Conservation (phyloP, 2,888 invertebrate genomes). For the Pterostichus madidus region DNA sequence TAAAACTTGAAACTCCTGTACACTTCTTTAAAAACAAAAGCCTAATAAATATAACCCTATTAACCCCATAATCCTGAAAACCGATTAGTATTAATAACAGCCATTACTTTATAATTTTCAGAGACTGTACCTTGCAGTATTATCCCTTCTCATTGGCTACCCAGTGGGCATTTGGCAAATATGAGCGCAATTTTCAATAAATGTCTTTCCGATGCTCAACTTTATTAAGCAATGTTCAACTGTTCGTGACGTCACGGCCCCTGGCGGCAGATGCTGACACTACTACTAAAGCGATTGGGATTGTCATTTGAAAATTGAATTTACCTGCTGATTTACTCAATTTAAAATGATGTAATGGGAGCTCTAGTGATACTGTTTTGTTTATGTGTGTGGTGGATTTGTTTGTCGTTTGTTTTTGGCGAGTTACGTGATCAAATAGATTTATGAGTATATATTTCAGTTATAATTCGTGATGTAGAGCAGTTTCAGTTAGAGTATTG, state of each 20-base stretch:
- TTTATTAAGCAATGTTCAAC: neutral
- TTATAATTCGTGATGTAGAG: neutral
- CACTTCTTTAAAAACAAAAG: neutral
- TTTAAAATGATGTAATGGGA: neutral
- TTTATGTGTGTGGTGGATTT: neutral
- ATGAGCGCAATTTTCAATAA: constrained; percentile 1
- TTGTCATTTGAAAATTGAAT: constrained; percentile 9
- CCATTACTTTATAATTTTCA: constrained; percentile 6
- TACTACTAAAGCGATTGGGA: constrained; percentile 2
- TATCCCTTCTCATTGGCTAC: neutral
- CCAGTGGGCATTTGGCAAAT: too few species aligned
- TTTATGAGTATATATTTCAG: neutral
- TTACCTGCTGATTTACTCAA: neutral
- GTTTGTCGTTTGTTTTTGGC: neutral
- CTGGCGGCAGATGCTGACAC: neutral
- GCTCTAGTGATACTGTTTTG: neutral
- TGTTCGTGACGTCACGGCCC: constrained; percentile 2
- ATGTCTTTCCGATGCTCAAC: constrained; percentile 4
- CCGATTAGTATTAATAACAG: constrained; percentile 1
- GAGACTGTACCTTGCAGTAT: neutral
- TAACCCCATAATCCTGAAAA: constrained; percentile 7
- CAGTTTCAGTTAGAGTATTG: neutral
- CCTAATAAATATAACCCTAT: neutral
- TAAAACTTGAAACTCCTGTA: neutral
- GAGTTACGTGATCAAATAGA: neutral